Base-by-base conservation (phyloP, 2,113 vertebrate species). In the Scomber japonicus region DNA sequence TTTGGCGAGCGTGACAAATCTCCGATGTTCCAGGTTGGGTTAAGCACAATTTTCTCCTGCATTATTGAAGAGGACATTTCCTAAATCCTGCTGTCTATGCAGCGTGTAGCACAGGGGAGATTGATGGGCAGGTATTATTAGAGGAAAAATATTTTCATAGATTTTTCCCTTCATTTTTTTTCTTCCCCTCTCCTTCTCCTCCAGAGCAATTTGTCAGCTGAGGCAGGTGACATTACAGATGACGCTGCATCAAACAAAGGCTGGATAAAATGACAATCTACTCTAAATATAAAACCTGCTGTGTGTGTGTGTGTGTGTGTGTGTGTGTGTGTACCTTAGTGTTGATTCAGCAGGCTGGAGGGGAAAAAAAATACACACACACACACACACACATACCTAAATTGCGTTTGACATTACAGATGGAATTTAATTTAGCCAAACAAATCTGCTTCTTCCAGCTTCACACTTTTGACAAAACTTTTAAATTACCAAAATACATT, bases 31-130 rank as follows among this genome's bases (percentile, higher is more conserved):
- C 71, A 64, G 75, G 30, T 16, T 0, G 2, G 70, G 46, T 78
- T 80, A 55, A 76, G 48, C 71, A 48, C 55, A 70, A 74, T 65
- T 65, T 27, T 66, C 67, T 81, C 40, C 59, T 84, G 73, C 81
- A 89, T 85, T 87, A 87, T 81, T 83, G 53, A 90, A 78, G 63
- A 65, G 80, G 66, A 75, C 62, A 61, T 85, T 68, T 85, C 45
- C 73, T 78, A 67, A 80, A 76, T 66, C 31, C 45, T 79, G 68
- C 74, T 70, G 78, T 78, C 64, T 74, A 44, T 76, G 74, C 70
- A 73, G 64, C 68, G 54, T 77, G 59, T 35, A 75, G 15, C 59
- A 0, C 0, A 14, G 27, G 2, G 31, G 15, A 87, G 82, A 85
- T 21, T 85, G 82, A 92, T 78, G 68, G 75, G 50, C 66, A 77